Conservation (phyloP, 2,797 vertebrate genomes). For the Pachyuromys duprasi region DNA sequence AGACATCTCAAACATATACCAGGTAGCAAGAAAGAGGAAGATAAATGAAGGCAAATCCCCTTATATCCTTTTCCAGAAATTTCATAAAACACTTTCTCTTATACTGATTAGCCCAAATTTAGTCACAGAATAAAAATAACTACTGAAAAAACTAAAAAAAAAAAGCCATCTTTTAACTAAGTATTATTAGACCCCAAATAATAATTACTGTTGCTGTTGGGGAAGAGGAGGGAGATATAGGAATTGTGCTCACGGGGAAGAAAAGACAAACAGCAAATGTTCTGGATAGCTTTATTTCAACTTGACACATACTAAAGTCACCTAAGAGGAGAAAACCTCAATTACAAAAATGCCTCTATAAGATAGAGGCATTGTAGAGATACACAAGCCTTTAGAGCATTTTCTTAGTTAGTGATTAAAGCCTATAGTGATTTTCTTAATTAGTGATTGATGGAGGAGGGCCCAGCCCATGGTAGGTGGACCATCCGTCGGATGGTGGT, state of each 20-base stretch:
- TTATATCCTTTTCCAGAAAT: background rate
- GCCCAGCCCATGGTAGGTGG: background rate
- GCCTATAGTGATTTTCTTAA: background rate
- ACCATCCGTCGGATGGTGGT: background rate
- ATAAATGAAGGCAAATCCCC: background rate
- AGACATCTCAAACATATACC: background rate
- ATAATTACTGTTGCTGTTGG: background rate
- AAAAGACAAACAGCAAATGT: background rate
- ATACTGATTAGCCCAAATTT: background rate
- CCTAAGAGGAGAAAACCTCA: background rate
- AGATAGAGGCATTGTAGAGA: no score
- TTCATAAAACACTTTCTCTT: background rate
- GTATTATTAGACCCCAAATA: background rate
- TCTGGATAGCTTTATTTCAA: background rate
- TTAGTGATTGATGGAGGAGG: background rate
- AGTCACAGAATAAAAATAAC: background rate
- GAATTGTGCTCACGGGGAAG: background rate
- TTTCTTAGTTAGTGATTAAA: background rate
- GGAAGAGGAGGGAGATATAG: background rate
- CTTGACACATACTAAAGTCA: background rate
- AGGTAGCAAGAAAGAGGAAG: background rate
- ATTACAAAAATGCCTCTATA: background rate
- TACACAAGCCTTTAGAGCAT: background rate
- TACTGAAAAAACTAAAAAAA: background rate
- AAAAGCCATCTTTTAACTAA: conserved; percentile 37